Base-by-base conservation (phyloP, 2,797 vertebrate genomes). In the Coregonus suidteri region DNA sequence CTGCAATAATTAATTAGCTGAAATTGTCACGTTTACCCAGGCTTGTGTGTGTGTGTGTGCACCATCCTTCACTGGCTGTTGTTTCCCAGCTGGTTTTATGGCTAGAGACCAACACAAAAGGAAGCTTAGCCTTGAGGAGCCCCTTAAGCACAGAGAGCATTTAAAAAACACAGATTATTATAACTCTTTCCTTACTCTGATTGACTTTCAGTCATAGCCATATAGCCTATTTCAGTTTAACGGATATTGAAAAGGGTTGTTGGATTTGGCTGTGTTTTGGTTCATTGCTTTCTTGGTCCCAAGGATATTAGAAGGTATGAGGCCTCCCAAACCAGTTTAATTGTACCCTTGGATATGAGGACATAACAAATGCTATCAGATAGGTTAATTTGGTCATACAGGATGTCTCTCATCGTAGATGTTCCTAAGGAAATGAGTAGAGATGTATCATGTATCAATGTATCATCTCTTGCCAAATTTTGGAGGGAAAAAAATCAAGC, bases 21-120 rank as follows among this genome's bases (percentile, higher is more conserved):
- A 79, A 82, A 77, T 77, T 71, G 81, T 84, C 84, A 77, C 47
- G 75, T 88, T 84, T 87, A 78, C 82, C 78, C 74, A 84, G 71
- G 75, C 66, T 25, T 20, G 65, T 9, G 34, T 25, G 41, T 54
- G 16, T 59, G 18, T 59, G 66, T 35, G 25, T 72, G 52, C 69
- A 30, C 62, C 31, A 37, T 66, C n/a, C 75, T n/a, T 15, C 34
- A 16, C 30, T 74, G 14, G 18, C 73, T 51, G 68, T 68, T 81
- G 71, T 79, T 84, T 81, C 70, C 77, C 84, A 81, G 81, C 80
- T 85, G 86, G 83, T 81, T 85, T 82, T 80, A 85, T 83, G 81
- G 81, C 78, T 62, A 81, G 77, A 71, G 76, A 73, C 74, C 4
- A 14, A 80, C 66, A 84, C 80, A 81, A 78, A 81, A 80, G 76